phyloP scores from a whole-genome alignment of 2,113 vertebrate genomes.

The Osmerus mordax region DNA sequence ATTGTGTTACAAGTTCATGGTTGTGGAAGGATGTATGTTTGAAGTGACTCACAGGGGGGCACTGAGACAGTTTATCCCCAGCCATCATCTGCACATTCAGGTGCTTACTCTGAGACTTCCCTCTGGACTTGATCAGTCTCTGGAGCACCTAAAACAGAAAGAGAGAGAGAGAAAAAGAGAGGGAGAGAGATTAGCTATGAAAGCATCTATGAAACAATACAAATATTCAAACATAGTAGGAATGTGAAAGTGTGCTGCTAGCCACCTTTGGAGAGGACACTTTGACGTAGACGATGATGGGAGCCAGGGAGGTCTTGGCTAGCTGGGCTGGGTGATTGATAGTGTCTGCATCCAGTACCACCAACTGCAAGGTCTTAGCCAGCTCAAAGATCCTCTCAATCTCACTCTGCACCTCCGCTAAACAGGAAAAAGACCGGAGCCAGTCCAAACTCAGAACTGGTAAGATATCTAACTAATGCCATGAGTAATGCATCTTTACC shows the following conservation, averaged over 20 bases:
- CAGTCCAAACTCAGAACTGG: conserved; percentile 1
- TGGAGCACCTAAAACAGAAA: conserved; percentile 82
- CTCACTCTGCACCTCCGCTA: conserved; percentile 95
- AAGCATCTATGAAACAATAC: neutral
- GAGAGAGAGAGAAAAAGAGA: neutral
- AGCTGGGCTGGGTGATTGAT: conserved; percentile 95
- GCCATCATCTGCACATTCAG: conserved; percentile 97
- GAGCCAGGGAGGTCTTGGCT: conserved; percentile 92
- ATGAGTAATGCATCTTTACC: conserved; percentile 71
- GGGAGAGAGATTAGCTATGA: neutral
- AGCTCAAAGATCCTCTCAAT: conserved; percentile 96
- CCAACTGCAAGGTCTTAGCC: conserved; percentile 93
- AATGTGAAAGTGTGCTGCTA: neutral
- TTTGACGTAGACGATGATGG: conserved; percentile 94
- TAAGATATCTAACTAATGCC: neutral
- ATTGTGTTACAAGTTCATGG: too few relatives aligned
- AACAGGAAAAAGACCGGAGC: neutral
- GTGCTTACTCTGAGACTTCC: conserved; percentile 95
- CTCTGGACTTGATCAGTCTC: conserved; percentile 89
- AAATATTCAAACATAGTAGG: neutral
- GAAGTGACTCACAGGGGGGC: conserved; percentile 83
- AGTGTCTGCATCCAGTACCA: conserved; percentile 92
- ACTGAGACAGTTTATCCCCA: conserved; percentile 91
- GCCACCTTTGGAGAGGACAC: conserved; percentile 94
- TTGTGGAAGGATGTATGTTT: too few relatives aligned